Conservation (phyloP, 2,113 vertebrate species). For the Prionailurus viverrinus region DNA sequence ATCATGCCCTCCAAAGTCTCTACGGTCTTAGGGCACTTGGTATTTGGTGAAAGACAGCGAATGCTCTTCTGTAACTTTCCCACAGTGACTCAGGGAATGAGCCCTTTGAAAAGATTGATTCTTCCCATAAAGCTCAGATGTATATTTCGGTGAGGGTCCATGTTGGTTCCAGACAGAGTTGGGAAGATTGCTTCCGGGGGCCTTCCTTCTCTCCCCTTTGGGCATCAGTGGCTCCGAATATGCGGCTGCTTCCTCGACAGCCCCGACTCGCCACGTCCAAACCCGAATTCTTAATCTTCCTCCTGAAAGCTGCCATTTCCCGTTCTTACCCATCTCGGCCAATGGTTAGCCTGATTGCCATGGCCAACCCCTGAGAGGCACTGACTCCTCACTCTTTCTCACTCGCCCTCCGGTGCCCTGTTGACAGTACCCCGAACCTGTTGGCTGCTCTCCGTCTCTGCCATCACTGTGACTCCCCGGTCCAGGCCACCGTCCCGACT, state of each 20-base stretch:
- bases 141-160: background rate
- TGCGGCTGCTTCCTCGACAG: background rate
- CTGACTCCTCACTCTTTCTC: fast-evolving
- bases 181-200: background rate
- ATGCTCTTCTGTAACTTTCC: fast-evolving
- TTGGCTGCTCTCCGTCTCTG: background rate
- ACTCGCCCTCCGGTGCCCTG: background rate
- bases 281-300: background rate
- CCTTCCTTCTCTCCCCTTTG: too few species aligned
- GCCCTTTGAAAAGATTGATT: background rate
- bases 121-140: background rate
- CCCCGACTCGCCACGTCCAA: fast-evolving
- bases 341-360: background rate
- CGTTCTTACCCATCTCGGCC: background rate
- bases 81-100: fast-evolving
- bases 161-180: background rate
- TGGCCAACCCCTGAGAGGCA: background rate
- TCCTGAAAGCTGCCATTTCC: background rate
- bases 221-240: background rate
- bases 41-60: fast-evolving
- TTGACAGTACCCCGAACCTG: background rate
- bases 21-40: background rate
- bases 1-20: background rate
- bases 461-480: background rate
- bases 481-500: background rate